Base-by-base conservation (phyloP, 2,797 vertebrate species). In the Falco columbarius region DNA sequence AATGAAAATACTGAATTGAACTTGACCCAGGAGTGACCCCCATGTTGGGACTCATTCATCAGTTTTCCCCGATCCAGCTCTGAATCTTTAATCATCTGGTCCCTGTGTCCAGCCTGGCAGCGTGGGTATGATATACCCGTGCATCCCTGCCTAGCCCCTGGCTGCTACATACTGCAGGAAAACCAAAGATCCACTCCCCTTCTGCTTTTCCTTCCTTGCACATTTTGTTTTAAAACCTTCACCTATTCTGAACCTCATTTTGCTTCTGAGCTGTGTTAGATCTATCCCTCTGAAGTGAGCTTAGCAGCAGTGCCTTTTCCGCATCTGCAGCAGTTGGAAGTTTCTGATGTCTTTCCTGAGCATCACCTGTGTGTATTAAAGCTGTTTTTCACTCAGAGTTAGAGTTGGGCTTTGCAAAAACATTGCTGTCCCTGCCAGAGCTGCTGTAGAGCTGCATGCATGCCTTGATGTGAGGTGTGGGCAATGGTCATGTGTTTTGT, bases 101-200 rank as follows among this genome's bases (percentile, higher is more conserved):
- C 27, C 10, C 65, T 40, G 38, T 34, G 62, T 73, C 46, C 79
- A 52, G 36, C 61, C 44, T 58, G 44, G 38, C 7, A 6, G 14
- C 0, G 0, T 2, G 14, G 34, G 20, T 58, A 23, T 38, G 42
- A 38, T 63, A 5, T 1, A 38, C 13, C 42, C 7, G 0, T 14
- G 1, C 1, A 2, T 44, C 44, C 14, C 36, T 52, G 34, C 59
- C 8, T 16, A n/a, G 46, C 29, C 54, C 38, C 38, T 2, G 12
- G 52, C 30, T 83, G 1, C 30, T 66, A 0, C 24, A 6, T 9
- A 13, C 38, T 58, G 34, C 62, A 40, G 34, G 17, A 34, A 56
- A 47, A 13, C 29, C 68, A 44, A 27, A 49, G n/a, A n/a, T 7
- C 6, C 6, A 0, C 14, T 63, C 36, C 51, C 38, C 51, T 86